Evolutionary conservation across 2,113 vertebrate genomes (phyloP), one percentile per base, ranked within the genome.

Genomic region (Cryptotis parvus): DNA sequence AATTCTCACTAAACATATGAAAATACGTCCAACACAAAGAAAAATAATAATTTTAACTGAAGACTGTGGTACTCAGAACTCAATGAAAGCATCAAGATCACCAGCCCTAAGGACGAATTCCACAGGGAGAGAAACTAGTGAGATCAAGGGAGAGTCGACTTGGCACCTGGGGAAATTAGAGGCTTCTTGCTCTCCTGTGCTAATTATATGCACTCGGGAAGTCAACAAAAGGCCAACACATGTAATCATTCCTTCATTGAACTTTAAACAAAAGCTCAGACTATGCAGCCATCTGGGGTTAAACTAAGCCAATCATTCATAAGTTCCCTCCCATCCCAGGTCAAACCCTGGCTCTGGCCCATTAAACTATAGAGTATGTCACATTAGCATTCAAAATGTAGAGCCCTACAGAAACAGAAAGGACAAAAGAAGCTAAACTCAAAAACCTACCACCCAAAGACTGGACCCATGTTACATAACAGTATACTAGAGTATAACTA

Each of bases 101-200:
- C 15, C 29, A 72, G 58, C 22, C 22, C 35, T 9, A 55, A 66
- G 33, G 49, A 86, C 74, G 65, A 90, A 92, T 65, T 93, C 94
- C 79, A 61, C 31, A 68, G 93, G 87, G 75, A 86, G 37, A 83
- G 6, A 27, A 70, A 29, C 87, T 86, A 93, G 58, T 79, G 88
- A 78, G 66, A 90, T 73, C 76, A 93, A 82, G 82, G 88, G 88
- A 93, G 37, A 85, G 20, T 65, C 83, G 26, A 69, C 49, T 80
- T n/a, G 37, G 83, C 6, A 92, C 69, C 73, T 75, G 43, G 90
- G 90, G 89, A 96, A 94, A 96, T 95, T 90, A 97, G 41, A 93
- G 45, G 22, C 8, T 4, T 76, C 83, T 73, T 58, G 24, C 35
- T 31, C 35, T 55, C 20, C 63, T 91, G 81, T 87, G 93, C 75